Percentiles rank a stretch among this genome's conserved stretches.
Conservation (phyloP, 1,140 invertebrate genomes). For the Rhagoletis zephyria region DNA sequence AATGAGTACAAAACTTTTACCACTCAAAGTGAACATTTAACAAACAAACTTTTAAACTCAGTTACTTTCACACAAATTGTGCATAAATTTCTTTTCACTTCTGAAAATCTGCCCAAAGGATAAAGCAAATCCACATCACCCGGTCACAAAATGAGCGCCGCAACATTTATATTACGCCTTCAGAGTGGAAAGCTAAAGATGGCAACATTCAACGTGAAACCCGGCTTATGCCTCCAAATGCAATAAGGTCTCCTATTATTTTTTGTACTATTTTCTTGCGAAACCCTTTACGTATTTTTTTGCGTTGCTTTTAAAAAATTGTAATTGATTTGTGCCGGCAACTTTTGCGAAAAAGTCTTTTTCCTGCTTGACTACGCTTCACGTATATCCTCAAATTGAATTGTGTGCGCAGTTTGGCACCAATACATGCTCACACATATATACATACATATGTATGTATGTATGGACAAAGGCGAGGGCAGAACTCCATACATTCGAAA, state of each 20-base stretch:
- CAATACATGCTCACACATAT: background rate
- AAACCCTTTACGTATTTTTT: background rate
- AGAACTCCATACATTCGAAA: background rate
- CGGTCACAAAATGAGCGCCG: too few relatives aligned
- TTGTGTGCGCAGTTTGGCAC: background rate
- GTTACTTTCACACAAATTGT: background rate
- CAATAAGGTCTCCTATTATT: background rate
- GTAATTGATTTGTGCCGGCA: constrained; percentile 16
- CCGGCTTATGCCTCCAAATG: background rate
- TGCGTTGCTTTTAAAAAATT: background rate
- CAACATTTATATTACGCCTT: background rate
- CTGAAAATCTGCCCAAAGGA: background rate
- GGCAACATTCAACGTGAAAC: background rate
- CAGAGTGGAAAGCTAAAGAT: background rate
- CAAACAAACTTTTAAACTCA: background rate
- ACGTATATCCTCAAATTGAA: background rate
- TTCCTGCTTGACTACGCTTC: constrained; percentile 22
- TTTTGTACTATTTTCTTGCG: background rate
- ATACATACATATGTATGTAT: too few relatives aligned
- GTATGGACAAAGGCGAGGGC: background rate
- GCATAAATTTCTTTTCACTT: background rate
- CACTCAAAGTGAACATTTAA: background rate
- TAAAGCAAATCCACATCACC: too few relatives aligned
- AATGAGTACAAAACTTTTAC: background rate
- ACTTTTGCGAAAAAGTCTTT: constrained; percentile 30